These are phyloP conservation scores for Paracanthobrama guichenoti DNA, from an alignment of 2,113 vertebrate genomes.

Conservation along the genomic window DNA sequence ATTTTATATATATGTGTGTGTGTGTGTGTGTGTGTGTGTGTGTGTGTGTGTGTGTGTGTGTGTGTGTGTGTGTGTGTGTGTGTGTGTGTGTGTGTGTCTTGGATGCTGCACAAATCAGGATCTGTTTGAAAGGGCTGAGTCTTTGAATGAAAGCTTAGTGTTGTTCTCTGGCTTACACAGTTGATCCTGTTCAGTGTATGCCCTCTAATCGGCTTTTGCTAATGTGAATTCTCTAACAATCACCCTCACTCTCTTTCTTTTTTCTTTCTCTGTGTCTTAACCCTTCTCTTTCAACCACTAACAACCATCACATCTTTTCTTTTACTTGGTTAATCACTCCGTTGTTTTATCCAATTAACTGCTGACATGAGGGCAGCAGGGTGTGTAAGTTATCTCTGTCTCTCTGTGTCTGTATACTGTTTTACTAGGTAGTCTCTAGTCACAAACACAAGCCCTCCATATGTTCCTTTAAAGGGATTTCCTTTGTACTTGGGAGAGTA, in stretches of 20 bases:
- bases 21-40: background rate
- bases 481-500: background rate
- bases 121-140: conserved; percentile 80
- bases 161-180: conserved; percentile 78
- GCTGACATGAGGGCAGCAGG: conserved; percentile 29
- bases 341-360: conserved; percentile 51
- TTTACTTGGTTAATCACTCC: conserved; percentile 42
- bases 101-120: conserved; percentile 71
- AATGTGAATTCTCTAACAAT: conserved; percentile 88
- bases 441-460: conserved; percentile 13
- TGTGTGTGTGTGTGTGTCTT: conserved; percentile 43
- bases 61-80: background rate
- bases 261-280: conserved; percentile 78
- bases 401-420: background rate
- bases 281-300: conserved; percentile 68
- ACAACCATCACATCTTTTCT: conserved; percentile 48
- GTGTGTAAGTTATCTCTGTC: background rate
- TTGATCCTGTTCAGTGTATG: conserved; percentile 84
- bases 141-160: conserved; percentile 89
- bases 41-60: background rate
- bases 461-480: background rate
- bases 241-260: conserved; percentile 55
- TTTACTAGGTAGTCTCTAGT: background rate
- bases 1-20: background rate
- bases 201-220: conserved; percentile 85